Evolutionary conservation across 2,888 invertebrate genomes (phyloP), one percentile per base, ranked within the genome.

Genomic region (Lithophane socia): DNA sequence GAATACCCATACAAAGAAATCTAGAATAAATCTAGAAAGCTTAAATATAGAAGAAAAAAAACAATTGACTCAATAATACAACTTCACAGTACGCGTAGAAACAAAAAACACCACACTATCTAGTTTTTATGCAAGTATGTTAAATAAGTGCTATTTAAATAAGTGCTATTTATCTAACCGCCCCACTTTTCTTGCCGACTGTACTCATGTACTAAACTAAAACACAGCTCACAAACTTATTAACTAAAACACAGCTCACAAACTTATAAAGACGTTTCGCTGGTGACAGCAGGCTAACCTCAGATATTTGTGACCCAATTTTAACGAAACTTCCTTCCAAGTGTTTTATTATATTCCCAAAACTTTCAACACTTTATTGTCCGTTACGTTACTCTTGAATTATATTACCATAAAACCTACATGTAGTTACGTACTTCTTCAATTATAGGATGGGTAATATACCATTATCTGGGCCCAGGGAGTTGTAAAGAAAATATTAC

Each of bases 251-350:
- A 29, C 54, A 82, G 69, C 68, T 87, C 79, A 61, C 72, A 74
- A 86, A 85, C 80, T 87, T 85, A 69, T 73, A 75, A 85, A 88
- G 78, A 80, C 80, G 78, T 80, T 84, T 80, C 84, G 82, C 77
- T 79, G 60, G 77, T 80, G 88, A 87, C 84, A 86, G 85, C 29
- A 29, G 29, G 29, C 77, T 74, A 88, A 87, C 85, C 87, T 87
- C 77, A 79, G 78, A 87, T 81, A 88, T 87, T 88, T 87, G 87
- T 75, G 80, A 82, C 75, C 80, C 78, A 87, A 87, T 87, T 87
- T 86, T 81, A 80, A 83, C 70, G 78, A 66, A 82, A 87, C 75
- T 84, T 79, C 71, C 71, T 68, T 58, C 82, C 75, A 82, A 87
- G 77, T 87, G 82, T 80, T 87, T 85, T 87, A 86, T 86, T 85